Evolutionary conservation across 2,797 vertebrate genomes (phyloP), one percentile per base, ranked within the genome.

Genomic region (Eupleurogrammus muticus): DNA sequence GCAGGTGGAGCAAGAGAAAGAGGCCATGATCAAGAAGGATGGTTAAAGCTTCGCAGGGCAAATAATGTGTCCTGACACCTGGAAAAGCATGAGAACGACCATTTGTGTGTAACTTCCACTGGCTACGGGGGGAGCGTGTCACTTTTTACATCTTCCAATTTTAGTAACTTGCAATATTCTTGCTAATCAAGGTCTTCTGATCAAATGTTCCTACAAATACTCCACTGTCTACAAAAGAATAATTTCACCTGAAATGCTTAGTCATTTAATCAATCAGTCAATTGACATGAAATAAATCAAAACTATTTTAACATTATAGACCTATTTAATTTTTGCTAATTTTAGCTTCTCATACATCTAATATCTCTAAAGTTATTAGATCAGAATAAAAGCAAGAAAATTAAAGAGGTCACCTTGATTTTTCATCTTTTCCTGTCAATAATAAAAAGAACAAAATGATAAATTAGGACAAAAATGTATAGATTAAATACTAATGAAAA

Each of bases 31-130:
- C 48, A 64, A 62, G 24, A 57, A 28, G 19, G 38, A 60, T 0
- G 24, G 64, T 47, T 70, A 58, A 28, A 75, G 81, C 58, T 66
- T 70, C 62, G 35, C 57, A 42, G 28, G 66, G 54, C 46, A 52
- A 72, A 71, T 44, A 82, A 51, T 46, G 47, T 42, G 23, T 64
- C 44, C 6, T 73, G 64, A 74, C 66, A 58, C 17, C 28, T 28
- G 28, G 28, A 28, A 28, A 28, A 48, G 17, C 4, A 34, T 16
- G 12, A 23, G 49, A 51, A 32, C 16, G 35, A 55, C 34, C 44
- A 11, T 38, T 12, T 55, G 44, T 48, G 9, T 17, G 2, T 46
- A 35, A 34, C 54, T 73, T 51, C 14, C 40, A 5, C 12, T 42
- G 38, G 38, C 13, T 42, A 42, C 16, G 2, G 13, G 38, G 38